These are phyloP conservation scores for Diuraphis noxia DNA, from an alignment of 1,140 invertebrate genomes.

Conservation along the genomic window DNA sequence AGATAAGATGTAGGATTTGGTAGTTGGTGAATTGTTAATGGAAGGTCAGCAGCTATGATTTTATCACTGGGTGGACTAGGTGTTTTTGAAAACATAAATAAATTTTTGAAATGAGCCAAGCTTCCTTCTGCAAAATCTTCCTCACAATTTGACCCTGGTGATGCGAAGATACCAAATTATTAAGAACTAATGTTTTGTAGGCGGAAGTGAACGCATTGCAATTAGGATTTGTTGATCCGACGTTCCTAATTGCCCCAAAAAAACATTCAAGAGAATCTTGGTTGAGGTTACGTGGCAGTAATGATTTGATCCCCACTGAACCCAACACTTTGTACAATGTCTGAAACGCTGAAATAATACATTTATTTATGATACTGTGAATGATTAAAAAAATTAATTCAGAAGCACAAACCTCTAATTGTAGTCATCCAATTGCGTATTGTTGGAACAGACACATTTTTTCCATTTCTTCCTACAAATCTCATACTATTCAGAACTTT, in stretches of 20 bases:
- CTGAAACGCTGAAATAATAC: constrained; percentile 34
- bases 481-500: background rate
- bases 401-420: constrained; percentile 11
- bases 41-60: constrained; percentile 5
- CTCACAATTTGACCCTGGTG: background rate
- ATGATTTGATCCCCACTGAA: background rate
- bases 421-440: constrained; percentile 31
- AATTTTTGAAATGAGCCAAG: constrained; percentile 33
- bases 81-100: background rate
- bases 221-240: constrained; percentile 8
- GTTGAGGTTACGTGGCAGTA: background rate
- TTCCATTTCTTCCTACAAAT: constrained; percentile 25
- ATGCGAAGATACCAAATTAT: constrained; percentile 21
- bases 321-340: constrained; percentile 4
- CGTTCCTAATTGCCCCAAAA: constrained; percentile 14
- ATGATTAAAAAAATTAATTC: background rate
- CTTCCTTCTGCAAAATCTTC: too few species aligned
- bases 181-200: constrained; percentile 1
- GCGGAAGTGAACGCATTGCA: constrained; percentile 11
- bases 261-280: constrained; percentile 31
- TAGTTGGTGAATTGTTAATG: background rate
- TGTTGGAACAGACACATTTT: constrained; percentile 20
- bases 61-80: background rate
- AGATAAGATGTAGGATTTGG: constrained; percentile 15
- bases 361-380: background rate